A percentile compares a stretch with the other conserved stretches of the same genome.
Evolutionary conservation across 2,113 vertebrate species (phyloP).

Genomic region (Heterocephalus glaber): DNA sequence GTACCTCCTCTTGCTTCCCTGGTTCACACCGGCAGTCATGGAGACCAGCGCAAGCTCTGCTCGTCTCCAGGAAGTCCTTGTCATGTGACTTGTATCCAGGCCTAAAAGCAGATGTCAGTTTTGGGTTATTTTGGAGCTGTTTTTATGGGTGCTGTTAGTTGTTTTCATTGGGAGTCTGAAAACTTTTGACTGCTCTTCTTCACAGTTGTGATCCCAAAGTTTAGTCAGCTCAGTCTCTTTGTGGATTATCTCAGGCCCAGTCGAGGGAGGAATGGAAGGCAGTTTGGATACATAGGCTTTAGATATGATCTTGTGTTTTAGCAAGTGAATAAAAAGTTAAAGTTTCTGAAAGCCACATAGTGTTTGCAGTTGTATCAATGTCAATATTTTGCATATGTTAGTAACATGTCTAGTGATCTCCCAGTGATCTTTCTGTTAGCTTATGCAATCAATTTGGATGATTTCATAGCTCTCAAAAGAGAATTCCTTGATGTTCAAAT

Average conservation of each 20-base stretch:
- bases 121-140: background rate
- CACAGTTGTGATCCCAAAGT: background rate
- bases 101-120: background rate
- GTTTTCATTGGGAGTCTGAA: background rate
- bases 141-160: background rate
- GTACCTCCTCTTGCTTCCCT: background rate
- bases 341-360: background rate
- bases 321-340: slow-evolving; percentile 41
- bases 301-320: background rate
- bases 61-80: background rate
- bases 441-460: background rate
- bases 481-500: slow-evolving; percentile 10
- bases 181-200: background rate
- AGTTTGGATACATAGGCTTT: background rate
- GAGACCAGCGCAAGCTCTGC: background rate
- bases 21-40: background rate
- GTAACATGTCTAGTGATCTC: background rate
- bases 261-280: background rate
- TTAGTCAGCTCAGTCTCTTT: background rate
- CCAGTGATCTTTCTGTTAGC: background rate
- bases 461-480: background rate
- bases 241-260: background rate
- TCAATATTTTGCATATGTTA: slow-evolving; percentile 23
- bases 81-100: background rate
- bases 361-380: background rate